phyloP scores from a whole-genome alignment of 2,797 vertebrate genomes.

The Pteropus rufus region DNA sequence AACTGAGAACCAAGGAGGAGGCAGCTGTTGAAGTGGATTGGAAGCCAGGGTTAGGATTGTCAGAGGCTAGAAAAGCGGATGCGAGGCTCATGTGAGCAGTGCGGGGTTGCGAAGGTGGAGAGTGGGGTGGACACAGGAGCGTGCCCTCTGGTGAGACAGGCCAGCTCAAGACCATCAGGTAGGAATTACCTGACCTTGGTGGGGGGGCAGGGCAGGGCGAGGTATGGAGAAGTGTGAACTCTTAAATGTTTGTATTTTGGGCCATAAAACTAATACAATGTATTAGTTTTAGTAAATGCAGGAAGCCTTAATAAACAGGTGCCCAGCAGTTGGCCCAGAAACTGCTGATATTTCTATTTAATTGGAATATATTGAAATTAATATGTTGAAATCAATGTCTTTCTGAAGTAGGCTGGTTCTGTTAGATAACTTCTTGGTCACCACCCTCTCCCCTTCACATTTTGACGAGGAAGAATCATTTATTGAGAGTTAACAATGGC shows the following conservation, averaged over 20 bases:
- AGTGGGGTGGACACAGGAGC: rapidly evolving
- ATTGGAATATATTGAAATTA: neutral
- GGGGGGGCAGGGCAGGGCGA: neutral
- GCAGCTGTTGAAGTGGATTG: neutral
- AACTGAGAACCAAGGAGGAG: neutral
- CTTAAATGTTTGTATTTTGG: neutral
- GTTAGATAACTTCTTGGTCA: neutral
- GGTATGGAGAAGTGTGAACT: neutral
- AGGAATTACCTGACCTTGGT: neutral
- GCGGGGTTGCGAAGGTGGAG: no score
- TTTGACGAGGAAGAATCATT: conserved; percentile 31
- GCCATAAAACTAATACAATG: neutral
- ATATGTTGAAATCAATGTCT: neutral
- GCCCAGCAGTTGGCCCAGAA: neutral
- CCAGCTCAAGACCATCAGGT: neutral
- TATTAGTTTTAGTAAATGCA: neutral
- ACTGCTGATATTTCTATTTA: conserved; percentile 4
- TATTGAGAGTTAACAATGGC: neutral
- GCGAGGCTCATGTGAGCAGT: neutral
- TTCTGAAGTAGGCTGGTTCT: neutral
- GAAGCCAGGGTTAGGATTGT: neutral
- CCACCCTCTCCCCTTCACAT: neutral
- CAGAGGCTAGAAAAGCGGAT: neutral
- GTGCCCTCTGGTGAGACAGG: neutral
- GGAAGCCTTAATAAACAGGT: neutral